Conservation (phyloP, 2,113 vertebrate genomes). For the Callionymus lyra region DNA sequence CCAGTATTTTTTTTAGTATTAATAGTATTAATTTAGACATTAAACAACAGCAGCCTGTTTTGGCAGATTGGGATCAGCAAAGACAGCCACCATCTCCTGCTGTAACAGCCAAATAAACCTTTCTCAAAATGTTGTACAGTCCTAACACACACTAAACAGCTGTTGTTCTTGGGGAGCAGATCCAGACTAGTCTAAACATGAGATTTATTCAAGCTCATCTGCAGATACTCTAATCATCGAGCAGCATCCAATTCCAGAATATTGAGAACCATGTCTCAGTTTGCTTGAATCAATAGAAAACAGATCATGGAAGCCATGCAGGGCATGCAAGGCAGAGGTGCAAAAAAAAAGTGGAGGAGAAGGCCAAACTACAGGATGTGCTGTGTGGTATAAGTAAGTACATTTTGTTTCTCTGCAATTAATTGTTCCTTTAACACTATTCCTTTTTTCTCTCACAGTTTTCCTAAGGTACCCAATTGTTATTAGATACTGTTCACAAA, state of each 20-base stretch:
- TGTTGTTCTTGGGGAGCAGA: background rate
- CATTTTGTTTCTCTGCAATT: background rate
- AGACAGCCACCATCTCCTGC: constrained; percentile 4
- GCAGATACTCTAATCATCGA: constrained; percentile 2
- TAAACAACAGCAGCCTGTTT: constrained; percentile 4
- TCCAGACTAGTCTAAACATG: constrained; percentile 4
- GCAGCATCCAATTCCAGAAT: constrained; percentile 2
- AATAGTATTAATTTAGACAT: constrained; percentile 1
- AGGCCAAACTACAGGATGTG: too few species aligned
- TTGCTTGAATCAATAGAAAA: background rate
- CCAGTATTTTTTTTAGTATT: background rate
- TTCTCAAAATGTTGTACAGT: constrained; percentile 5
- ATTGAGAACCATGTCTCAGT: constrained; percentile 1
- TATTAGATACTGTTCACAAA: background rate
- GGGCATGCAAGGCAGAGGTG: constrained; percentile 7
- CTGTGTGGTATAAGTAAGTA: too few species aligned
- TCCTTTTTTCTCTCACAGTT: background rate
- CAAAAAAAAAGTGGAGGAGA: constrained; percentile 2
- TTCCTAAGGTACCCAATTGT: background rate
- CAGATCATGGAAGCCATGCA: constrained; percentile 5
- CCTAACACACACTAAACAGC: background rate
- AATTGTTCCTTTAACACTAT: background rate
- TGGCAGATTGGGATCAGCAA: too few species aligned
- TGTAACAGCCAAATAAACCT: constrained; percentile 1
- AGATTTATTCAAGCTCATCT: constrained; percentile 4